These are phyloP conservation scores for Corella eumyota DNA, from an alignment of 23 tunicate species.

Conservation along the genomic window DNA sequence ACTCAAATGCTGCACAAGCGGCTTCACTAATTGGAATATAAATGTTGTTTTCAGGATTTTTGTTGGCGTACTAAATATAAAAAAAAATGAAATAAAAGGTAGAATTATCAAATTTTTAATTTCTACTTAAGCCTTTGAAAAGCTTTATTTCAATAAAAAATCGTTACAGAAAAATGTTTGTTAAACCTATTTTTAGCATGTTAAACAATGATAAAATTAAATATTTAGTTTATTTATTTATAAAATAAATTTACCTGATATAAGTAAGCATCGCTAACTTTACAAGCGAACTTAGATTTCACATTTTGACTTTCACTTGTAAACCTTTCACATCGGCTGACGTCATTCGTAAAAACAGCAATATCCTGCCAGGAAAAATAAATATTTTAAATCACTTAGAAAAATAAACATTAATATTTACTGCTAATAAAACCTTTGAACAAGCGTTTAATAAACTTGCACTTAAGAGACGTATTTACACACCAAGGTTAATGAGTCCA, in stretches of 20 bases:
- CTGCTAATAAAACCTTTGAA: too few relatives aligned
- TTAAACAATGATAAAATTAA: neutral
- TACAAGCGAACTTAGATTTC: conserved; percentile 41
- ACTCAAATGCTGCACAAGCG: conserved; percentile 56
- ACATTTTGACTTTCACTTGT: conserved; percentile 78
- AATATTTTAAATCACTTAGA: conserved; percentile 1
- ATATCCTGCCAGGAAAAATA: conserved; percentile 54
- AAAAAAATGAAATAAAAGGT: neutral
- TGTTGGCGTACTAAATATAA: conserved; percentile 16
- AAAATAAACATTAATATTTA: too few relatives aligned
- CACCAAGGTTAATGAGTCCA: too few relatives aligned
- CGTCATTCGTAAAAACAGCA: conserved; percentile 80
- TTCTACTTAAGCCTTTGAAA: too few relatives aligned
- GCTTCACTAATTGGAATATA: conserved; percentile 74
- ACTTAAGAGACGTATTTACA: too few relatives aligned
- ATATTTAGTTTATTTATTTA: too few relatives aligned
- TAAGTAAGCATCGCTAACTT: conserved; percentile 32
- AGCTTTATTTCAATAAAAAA: neutral
- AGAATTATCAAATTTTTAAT: too few relatives aligned
- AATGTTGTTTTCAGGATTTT: conserved; percentile 13
- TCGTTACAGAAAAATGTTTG: neutral
- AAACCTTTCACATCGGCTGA: conserved; percentile 56
- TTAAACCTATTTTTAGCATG: neutral
- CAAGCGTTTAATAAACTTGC: too few relatives aligned
- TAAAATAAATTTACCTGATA: conserved; percentile 34